A percentile compares a stretch with the other conserved stretches of the same genome.
These are phyloP conservation scores for Triplophysa bombifrons DNA, from an alignment of 2,797 vertebrate species.

Conservation along the genomic window DNA sequence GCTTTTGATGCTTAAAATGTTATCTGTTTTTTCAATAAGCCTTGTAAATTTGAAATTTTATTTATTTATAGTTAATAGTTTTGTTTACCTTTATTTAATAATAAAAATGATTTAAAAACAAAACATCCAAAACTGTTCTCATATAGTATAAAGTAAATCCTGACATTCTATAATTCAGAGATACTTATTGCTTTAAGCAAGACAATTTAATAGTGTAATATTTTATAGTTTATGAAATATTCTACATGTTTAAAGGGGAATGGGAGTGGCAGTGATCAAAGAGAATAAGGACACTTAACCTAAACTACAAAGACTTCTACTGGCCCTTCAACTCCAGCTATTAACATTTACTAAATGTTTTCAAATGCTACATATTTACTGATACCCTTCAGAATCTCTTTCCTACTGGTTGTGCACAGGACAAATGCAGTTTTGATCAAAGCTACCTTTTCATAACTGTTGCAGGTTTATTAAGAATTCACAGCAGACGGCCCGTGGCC, in stretches of 20 bases:
- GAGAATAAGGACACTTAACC: constrained; percentile 57
- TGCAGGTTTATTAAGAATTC: not conserved
- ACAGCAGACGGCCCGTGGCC: not conserved
- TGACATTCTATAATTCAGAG: not conserved
- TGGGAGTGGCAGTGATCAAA: constrained; percentile 48
- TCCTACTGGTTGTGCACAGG: not conserved
- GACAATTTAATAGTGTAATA: not conserved
- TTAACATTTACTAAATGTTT: constrained; percentile 21
- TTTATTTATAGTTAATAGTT: no score
- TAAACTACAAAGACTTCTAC: constrained; percentile 49
- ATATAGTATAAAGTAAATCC: not conserved
- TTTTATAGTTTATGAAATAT: constrained; percentile 5
- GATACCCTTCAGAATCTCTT: not conserved
- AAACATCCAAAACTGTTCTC: not conserved
- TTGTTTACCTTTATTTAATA: no score
- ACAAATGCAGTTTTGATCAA: constrained; percentile 21
- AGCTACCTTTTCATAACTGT: constrained; percentile 13
- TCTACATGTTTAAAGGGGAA: constrained; percentile 6
- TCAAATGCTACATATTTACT: constrained; percentile 31
- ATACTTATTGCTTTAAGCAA: constrained; percentile 16
- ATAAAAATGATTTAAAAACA: no score
- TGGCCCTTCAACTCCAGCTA: constrained; percentile 34
- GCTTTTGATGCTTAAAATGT: not conserved
- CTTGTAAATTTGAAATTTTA: no score
- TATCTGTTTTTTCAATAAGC: no score